These are phyloP conservation scores for Stercorarius parasiticus DNA, from an alignment of 2,113 vertebrate genomes.

Conservation along the genomic window DNA sequence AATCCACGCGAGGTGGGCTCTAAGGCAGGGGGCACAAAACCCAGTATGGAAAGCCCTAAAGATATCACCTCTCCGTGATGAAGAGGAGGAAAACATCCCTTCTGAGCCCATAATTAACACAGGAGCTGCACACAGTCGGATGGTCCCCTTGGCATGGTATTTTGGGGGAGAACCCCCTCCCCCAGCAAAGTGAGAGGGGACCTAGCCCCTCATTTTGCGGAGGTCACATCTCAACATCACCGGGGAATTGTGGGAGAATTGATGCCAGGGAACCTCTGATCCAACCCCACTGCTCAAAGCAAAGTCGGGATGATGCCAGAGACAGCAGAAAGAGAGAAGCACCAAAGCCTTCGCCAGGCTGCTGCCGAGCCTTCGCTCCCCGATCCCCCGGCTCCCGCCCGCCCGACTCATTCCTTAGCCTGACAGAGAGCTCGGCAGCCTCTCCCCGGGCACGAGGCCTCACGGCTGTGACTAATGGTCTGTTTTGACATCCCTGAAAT, in stretches of 20 bases:
- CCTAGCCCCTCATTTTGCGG: neutral
- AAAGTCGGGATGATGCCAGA: neutral
- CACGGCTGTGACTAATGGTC: constrained; percentile 34
- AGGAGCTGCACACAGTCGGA: rapidly evolving
- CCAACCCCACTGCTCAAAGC: neutral
- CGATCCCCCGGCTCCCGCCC: rapidly evolving
- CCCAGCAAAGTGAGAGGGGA: neutral
- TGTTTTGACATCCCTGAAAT: constrained; percentile 69
- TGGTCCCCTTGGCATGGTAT: rapidly evolving
- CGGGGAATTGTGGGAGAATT: rapidly evolving
- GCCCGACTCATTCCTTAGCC: neutral
- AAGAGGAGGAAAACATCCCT: neutral
- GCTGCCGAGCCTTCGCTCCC: neutral
- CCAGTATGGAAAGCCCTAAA: neutral
- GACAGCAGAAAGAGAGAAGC: rapidly evolving
- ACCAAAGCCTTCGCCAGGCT: rapidly evolving
- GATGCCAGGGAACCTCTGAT: neutral
- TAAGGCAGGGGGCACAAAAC: neutral
- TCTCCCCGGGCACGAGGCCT: constrained; percentile 41
- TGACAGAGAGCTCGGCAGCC: neutral
- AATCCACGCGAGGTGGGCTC: neutral
- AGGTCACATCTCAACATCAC: neutral
- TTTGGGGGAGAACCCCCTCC: neutral
- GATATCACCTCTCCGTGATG: neutral
- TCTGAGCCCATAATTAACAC: neutral